Percentiles rank a stretch among this genome's conserved stretches.
These are phyloP conservation scores for Drosophila varians DNA, from an alignment of 1,140 invertebrate species.

Conservation along the genomic window DNA sequence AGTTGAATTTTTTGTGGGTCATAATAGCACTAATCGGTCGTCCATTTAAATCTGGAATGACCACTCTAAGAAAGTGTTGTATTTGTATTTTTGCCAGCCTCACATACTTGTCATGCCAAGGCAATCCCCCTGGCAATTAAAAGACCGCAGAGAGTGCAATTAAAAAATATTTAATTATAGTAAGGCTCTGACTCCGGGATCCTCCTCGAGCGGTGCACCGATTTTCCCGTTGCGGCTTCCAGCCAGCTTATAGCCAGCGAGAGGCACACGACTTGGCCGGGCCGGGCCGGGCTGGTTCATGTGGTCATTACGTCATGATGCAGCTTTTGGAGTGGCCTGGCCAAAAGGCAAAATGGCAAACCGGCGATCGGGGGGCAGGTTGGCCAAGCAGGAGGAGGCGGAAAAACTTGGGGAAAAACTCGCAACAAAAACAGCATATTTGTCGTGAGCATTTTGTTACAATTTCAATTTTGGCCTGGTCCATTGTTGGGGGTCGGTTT, in stretches of 20 bases:
- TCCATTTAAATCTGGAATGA: slow-evolving; percentile 41
- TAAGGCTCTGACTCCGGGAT: slow-evolving; percentile 37
- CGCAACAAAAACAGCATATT: slow-evolving; percentile 40
- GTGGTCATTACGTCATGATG: slow-evolving; percentile 52
- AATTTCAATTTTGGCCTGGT: slow-evolving; percentile 49
- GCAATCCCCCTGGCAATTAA: slow-evolving; percentile 44
- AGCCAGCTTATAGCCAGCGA: slow-evolving; percentile 31
- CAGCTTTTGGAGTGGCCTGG: slow-evolving; percentile 46
- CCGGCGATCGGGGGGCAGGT: neutral
- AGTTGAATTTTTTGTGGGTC: slow-evolving; percentile 14
- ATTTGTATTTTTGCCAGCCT: neutral
- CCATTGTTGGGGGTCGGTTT: slow-evolving; percentile 50
- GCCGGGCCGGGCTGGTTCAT: slow-evolving; percentile 31
- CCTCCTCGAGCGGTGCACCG: slow-evolving; percentile 45
- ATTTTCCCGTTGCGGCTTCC: slow-evolving; percentile 42
- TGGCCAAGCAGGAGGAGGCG: slow-evolving; percentile 13
- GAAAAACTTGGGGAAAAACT: slow-evolving; percentile 40
- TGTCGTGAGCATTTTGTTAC: slow-evolving; percentile 51
- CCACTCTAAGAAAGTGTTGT: slow-evolving; percentile 27
- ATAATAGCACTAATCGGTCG: slow-evolving; percentile 14
- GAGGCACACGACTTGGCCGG: slow-evolving; percentile 38
- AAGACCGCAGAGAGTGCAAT: slow-evolving; percentile 50
- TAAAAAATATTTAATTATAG: slow-evolving; percentile 50
- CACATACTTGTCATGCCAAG: slow-evolving; percentile 27
- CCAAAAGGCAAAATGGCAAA: slow-evolving; percentile 12